Evolutionary conservation across 1,140 invertebrate species (phyloP).

Genomic region (Magallana angulata): DNA sequence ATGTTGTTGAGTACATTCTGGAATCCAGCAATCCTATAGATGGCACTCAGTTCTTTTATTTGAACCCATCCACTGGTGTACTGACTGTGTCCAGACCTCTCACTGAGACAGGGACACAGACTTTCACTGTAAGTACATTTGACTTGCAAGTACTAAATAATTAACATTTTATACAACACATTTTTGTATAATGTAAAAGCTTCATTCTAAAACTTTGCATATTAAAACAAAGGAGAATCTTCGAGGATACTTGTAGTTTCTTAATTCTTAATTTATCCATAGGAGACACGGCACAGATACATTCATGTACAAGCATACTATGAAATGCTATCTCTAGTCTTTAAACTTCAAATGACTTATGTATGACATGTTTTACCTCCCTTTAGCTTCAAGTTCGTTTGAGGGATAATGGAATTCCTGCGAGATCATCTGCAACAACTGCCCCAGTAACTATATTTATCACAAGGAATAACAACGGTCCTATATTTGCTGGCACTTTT

Average conservation of each 20-base stretch:
- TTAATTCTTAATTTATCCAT: no score
- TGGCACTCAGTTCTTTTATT: slow-evolving; percentile 63
- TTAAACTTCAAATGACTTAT: neutral
- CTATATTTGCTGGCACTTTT: slow-evolving; percentile 64
- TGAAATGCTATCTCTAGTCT: neutral
- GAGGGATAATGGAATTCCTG: slow-evolving; percentile 67
- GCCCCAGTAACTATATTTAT: slow-evolving; percentile 67
- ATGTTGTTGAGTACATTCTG: slow-evolving; percentile 59
- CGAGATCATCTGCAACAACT: slow-evolving; percentile 23
- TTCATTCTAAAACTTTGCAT: no score
- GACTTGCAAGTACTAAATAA: no score
- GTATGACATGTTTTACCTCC: slow-evolving; percentile 32
- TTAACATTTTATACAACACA: no score
- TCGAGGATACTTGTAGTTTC: no score
- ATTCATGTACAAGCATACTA: no score
- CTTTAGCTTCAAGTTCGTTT: slow-evolving; percentile 61
- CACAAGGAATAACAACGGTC: slow-evolving; percentile 64
- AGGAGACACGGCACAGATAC: no score
- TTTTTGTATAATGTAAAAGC: no score
- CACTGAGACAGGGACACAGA: slow-evolving; percentile 51
- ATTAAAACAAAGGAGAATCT: no score
- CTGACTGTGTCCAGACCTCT: slow-evolving; percentile 63
- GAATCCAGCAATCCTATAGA: slow-evolving; percentile 52
- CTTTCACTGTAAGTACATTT: slow-evolving; percentile 50
- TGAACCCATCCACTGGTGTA: slow-evolving; percentile 65